Conservation (phyloP, 1,140 invertebrate species). For the Atopsyche davidsoni region DNA sequence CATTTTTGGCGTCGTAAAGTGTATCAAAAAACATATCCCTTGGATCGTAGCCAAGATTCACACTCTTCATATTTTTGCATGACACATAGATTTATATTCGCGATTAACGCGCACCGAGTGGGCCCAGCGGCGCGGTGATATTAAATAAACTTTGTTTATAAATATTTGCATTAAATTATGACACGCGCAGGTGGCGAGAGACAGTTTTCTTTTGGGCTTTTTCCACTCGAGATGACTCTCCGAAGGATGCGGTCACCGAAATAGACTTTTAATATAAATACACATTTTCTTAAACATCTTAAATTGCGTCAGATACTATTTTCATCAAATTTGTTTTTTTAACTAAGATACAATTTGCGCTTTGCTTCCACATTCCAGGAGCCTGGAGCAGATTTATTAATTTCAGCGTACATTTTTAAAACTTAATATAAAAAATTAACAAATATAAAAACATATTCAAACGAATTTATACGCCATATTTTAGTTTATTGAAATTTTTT, state of each 20-base stretch:
- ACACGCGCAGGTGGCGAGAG: slow-evolving; percentile 23
- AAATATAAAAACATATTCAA: no score
- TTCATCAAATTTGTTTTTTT: slow-evolving; percentile 9
- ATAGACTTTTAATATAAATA: slow-evolving; percentile 13
- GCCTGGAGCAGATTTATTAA: no score
- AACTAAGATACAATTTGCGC: no score
- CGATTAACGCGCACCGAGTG: slow-evolving; percentile 23
- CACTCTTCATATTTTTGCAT: slow-evolving; percentile 28
- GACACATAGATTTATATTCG: slow-evolving; percentile 30
- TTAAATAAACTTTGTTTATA: slow-evolving; percentile 26
- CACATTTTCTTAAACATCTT: slow-evolving; percentile 6
- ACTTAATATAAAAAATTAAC: no score
- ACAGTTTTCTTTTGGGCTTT: slow-evolving; percentile 14
- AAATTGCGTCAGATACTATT: slow-evolving; percentile 14
- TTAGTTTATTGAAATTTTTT: no score
- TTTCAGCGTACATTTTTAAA: no score
- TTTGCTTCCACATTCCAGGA: no score
- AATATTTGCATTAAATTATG: slow-evolving; percentile 26
- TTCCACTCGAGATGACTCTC: no score
- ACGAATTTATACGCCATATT: no score
- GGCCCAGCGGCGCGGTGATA: slow-evolving; percentile 9
- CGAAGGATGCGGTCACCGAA: slow-evolving; percentile 7
- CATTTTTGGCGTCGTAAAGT: slow-evolving; percentile 27
- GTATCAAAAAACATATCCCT: slow-evolving; percentile 27
- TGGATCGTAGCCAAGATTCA: slow-evolving; percentile 23